phyloP scores from a whole-genome alignment of 2,113 vertebrate species.

The Pogona vitticeps region DNA sequence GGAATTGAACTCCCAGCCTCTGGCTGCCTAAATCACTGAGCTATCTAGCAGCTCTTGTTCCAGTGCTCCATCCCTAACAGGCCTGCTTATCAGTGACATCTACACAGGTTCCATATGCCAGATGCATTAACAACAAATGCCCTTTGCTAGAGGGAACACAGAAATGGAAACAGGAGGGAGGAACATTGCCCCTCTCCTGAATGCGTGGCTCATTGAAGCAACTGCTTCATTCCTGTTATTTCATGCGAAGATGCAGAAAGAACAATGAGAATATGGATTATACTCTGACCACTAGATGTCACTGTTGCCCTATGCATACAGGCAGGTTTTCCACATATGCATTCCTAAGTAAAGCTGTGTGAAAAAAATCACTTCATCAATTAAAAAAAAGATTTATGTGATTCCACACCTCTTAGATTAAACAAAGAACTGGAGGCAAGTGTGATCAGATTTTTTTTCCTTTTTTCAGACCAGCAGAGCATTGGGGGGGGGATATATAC shows the following conservation, averaged over 20 bases:
- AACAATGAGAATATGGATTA: neutral
- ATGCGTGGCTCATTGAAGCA: neutral
- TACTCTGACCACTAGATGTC: conserved; percentile 30
- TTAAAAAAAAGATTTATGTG: neutral
- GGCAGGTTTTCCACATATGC: neutral
- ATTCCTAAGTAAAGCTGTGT: neutral
- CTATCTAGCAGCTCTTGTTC: too few species aligned
- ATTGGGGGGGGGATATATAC: neutral
- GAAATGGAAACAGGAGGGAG: too few species aligned
- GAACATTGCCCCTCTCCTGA: neutral
- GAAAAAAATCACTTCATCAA: neutral
- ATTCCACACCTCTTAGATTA: neutral
- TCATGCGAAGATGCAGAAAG: neutral
- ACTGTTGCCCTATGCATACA: neutral
- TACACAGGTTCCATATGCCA: neutral
- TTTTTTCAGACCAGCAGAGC: neutral
- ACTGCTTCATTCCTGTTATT: neutral
- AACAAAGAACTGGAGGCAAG: neutral
- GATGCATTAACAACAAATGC: neutral
- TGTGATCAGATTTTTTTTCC: neutral
- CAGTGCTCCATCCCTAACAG: neutral
- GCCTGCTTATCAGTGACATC: neutral
- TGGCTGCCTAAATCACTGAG: too few species aligned
- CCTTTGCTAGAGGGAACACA: neutral
- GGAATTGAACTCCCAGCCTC: too few species aligned